Evolutionary conservation across 2,113 vertebrate species (phyloP), one percentile per base, ranked within the genome.

Genomic region (Thamnophis sirtalis): DNA sequence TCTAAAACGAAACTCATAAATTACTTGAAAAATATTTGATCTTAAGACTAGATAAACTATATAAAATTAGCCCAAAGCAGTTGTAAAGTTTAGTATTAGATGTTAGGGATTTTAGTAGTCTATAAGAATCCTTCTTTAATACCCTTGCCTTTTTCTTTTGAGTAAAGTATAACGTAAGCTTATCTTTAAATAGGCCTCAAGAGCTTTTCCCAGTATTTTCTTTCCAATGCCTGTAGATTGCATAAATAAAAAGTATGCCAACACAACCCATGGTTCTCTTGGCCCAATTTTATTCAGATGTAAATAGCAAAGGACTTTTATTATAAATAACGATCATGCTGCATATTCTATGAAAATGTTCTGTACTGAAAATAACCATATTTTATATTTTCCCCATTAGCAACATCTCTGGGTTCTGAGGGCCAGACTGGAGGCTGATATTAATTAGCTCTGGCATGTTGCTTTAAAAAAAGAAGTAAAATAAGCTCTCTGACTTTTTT

Each of bases 261-360:
- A 1, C 0, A 50, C 28, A 7, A 9, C 0, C 0, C 84, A 1
- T 0, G 9, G 4, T 89, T 92, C 89, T 54, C 11, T 21, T 92
- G 0, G 6, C 43, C 87, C n/a, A 5, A 73, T 58, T 54, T 63
- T 85, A 28, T 89, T 48, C 0, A 1, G 58, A 58, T 43, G 22
- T 58, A 91, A 56, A 85, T 85, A 68, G 9, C 49, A 2, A 56
- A 49, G n/a, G 17, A 38, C 5, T 60, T 86, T 91, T 49, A 58
- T 86, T 87, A 87, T 91, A 63, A 53, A 91, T n/a, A 24, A 53
- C 63, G 33, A 63, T 90, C 86, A 51, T 19, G 33, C 1, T 50
- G 11, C 24, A 55, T 28, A 90, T 84, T 5, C n/a, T 84, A 48
- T 38, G 22, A 90, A 85, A 5, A 86, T 68, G 17, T 43, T 49